A percentile compares a stretch with the other conserved stretches of the same genome.
Evolutionary conservation across 1,140 invertebrate species (phyloP).

Genomic region (Teleogryllus occipitalis): DNA sequence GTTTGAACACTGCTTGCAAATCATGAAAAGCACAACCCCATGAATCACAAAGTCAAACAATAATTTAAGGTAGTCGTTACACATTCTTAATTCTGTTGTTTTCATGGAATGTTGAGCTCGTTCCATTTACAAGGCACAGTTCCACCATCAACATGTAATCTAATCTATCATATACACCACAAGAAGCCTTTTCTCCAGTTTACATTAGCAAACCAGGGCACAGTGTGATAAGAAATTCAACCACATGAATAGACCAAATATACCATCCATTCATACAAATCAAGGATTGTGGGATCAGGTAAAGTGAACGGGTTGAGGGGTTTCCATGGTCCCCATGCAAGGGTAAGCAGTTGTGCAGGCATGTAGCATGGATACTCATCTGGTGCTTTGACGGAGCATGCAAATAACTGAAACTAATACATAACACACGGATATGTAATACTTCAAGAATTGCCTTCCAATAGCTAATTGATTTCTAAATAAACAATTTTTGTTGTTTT

Average conservation of each 20-base stretch:
- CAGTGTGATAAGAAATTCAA: neutral
- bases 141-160: neutral
- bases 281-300: neutral
- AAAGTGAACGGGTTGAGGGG: neutral
- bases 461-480: too few species aligned
- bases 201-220: neutral
- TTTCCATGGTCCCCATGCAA: neutral
- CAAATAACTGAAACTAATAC: too few species aligned
- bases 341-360: neutral
- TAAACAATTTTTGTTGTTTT: too few species aligned
- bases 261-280: neutral
- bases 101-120: too few species aligned
- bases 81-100: neutral
- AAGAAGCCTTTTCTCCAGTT: neutral
- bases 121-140: neutral
- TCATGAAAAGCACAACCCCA: neutral
- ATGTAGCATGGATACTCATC: neutral
- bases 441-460: too few species aligned
- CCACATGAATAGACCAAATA: neutral
- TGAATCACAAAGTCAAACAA: neutral
- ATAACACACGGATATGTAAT: too few species aligned
- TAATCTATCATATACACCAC: neutral
- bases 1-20: neutral
- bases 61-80: neutral
- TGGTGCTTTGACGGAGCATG: too few species aligned